Conservation (phyloP, 2,888 invertebrate species). For the Achlya flavicornis region DNA sequence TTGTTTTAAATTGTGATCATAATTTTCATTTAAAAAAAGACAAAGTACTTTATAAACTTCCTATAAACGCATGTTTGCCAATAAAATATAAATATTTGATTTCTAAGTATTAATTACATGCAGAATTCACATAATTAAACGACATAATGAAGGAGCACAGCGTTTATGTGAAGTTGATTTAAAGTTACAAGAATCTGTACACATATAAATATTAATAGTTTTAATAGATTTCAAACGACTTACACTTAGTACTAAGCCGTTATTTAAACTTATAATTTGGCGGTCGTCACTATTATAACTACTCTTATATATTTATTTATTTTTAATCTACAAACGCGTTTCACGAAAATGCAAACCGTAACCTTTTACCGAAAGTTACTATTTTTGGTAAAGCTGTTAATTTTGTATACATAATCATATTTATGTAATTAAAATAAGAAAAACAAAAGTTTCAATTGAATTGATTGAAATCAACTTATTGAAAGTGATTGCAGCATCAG, state of each 20-base stretch:
- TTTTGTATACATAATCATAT: slow-evolving; percentile 27
- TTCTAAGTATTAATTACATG: background rate
- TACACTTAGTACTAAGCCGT: slow-evolving; percentile 16
- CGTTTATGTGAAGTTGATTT: too few relatives aligned
- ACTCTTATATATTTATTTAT: slow-evolving; percentile 19
- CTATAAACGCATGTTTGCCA: background rate
- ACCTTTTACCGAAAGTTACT: slow-evolving; percentile 40
- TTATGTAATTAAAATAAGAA: background rate
- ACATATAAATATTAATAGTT: background rate
- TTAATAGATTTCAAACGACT: background rate
- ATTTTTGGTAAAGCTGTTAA: slow-evolving; percentile 51
- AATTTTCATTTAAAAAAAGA: background rate
- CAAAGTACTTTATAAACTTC: background rate
- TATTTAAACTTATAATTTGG: slow-evolving; percentile 23
- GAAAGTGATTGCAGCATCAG: background rate
- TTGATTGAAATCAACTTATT: too few relatives aligned
- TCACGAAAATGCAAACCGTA: slow-evolving; percentile 35
- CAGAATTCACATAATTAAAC: background rate
- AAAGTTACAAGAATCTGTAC: background rate
- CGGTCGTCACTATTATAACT: slow-evolving; percentile 19
- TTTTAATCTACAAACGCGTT: slow-evolving; percentile 28
- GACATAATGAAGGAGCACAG: too few relatives aligned
- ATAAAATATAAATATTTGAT: background rate
- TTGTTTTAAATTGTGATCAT: background rate
- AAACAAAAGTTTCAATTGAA: background rate